Conservation (phyloP, 2,113 vertebrate species). For the Macaca mulatta region DNA sequence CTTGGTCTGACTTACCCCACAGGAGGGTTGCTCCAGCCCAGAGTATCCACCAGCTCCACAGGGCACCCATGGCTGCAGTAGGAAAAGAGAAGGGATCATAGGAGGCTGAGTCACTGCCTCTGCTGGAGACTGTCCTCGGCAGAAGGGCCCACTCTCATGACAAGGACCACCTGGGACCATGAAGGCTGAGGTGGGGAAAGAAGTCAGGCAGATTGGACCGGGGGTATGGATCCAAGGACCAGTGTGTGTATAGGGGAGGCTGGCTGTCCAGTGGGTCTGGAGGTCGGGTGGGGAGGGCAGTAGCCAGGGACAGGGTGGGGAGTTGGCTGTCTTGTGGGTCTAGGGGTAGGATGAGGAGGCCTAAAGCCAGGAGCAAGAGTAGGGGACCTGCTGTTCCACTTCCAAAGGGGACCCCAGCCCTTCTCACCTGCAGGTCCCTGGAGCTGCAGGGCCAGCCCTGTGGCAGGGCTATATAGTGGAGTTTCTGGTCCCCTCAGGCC, state of each 20-base stretch:
- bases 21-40: slow-evolving; percentile 66
- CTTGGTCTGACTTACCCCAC: slow-evolving; percentile 65
- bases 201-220: background rate
- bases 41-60: slow-evolving; percentile 68
- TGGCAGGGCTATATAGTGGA: slow-evolving; percentile 63
- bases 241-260: background rate
- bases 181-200: background rate
- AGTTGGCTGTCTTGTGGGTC: background rate
- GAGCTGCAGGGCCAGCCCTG: slow-evolving; percentile 28
- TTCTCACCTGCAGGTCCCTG: slow-evolving; percentile 73
- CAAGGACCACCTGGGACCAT: no score
- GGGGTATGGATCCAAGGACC: background rate
- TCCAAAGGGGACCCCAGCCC: background rate
- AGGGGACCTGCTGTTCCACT: background rate
- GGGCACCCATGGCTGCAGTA: slow-evolving; percentile 68
- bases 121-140: background rate
- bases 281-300: background rate
- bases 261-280: background rate
- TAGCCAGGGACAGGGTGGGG: background rate
- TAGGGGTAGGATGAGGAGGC: background rate
- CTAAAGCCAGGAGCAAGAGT: background rate
- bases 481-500: background rate
- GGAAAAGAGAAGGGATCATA: background rate
- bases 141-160: background rate
- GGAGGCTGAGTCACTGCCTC: background rate